Conservation (phyloP, 2,797 vertebrate species). For the Semotilus atromaculatus region DNA sequence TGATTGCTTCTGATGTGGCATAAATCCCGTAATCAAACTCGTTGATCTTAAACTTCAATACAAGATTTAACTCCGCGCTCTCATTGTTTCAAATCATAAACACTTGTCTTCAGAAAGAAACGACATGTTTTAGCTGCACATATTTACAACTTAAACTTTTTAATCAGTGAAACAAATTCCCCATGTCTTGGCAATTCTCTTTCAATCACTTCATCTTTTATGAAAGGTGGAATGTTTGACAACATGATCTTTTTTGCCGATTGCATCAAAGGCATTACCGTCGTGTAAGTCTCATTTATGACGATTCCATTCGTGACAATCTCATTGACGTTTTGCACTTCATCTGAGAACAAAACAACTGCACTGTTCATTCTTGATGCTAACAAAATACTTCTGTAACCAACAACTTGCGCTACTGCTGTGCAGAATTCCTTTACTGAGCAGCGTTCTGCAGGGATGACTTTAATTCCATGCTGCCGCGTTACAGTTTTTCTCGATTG, state of each 20-base stretch:
- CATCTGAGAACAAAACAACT: not conserved
- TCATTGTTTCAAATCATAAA: slow-evolving; percentile 11
- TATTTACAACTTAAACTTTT: not conserved
- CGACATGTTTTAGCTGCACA: not conserved
- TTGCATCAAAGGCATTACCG: not conserved
- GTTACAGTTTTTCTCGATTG: too few species aligned
- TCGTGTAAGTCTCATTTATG: not conserved
- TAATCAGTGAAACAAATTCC: not conserved
- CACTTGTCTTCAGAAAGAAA: not conserved
- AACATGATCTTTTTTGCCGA: not conserved
- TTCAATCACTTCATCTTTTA: not conserved
- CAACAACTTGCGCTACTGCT: not conserved
- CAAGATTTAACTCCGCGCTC: not conserved
- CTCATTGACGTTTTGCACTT: not conserved
- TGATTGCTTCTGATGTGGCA: too few species aligned
- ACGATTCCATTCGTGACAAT: not conserved
- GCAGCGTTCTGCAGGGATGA: not conserved
- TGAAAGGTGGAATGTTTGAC: not conserved
- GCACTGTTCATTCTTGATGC: not conserved
- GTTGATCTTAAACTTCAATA: not conserved
- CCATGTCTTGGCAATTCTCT: not conserved
- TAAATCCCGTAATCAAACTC: too few species aligned
- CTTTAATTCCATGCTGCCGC: not conserved
- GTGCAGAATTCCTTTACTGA: not conserved
- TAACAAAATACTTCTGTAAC: not conserved